Percentiles rank a stretch among this genome's conserved stretches.
Evolutionary conservation across 2,888 invertebrate species (phyloP).

Genomic region (Macroteleia sp.): DNA sequence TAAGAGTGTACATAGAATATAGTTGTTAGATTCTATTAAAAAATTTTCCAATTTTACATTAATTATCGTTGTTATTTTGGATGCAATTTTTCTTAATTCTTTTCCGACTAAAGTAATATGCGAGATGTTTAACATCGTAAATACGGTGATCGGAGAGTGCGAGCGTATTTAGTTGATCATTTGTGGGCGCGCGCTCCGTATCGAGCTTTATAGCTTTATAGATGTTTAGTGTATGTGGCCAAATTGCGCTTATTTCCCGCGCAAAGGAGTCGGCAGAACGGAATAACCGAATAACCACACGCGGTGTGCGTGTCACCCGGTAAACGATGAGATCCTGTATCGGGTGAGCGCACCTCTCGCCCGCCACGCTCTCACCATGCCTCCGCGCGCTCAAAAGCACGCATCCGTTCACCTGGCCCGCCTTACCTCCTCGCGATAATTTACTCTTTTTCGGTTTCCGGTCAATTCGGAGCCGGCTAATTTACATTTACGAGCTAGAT

Average conservation of each 20-base stretch:
- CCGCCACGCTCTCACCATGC: constrained; percentile 60
- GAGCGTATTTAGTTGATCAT: constrained; percentile 25
- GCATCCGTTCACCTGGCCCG: constrained; percentile 80
- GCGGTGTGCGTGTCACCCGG: constrained; percentile 66
- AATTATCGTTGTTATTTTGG: too few species aligned
- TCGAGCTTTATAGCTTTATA: constrained; percentile 45
- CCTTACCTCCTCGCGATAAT: constrained; percentile 73
- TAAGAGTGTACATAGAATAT: too few species aligned
- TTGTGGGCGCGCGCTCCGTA: constrained; percentile 27
- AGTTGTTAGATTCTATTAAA: too few species aligned
- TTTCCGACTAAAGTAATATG: too few species aligned
- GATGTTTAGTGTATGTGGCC: constrained; percentile 47
- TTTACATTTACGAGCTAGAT: constrained; percentile 83
- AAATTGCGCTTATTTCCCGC: constrained; percentile 62
- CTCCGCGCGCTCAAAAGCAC: constrained; percentile 47
- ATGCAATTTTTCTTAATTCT: too few species aligned
- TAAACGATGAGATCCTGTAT: constrained; percentile 69
- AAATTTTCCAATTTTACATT: too few species aligned
- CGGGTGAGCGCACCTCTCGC: constrained; percentile 54
- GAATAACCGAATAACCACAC: constrained; percentile 63
- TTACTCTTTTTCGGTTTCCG: constrained; percentile 79
- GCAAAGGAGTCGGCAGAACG: constrained; percentile 64
- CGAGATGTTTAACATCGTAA: too few species aligned
- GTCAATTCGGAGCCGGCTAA: constrained; percentile 74
- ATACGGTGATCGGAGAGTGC: constrained; percentile 16